Evolutionary conservation across 2,113 vertebrate species (phyloP), one percentile per base, ranked within the genome.

Genomic region (Turdus rufiventris): DNA sequence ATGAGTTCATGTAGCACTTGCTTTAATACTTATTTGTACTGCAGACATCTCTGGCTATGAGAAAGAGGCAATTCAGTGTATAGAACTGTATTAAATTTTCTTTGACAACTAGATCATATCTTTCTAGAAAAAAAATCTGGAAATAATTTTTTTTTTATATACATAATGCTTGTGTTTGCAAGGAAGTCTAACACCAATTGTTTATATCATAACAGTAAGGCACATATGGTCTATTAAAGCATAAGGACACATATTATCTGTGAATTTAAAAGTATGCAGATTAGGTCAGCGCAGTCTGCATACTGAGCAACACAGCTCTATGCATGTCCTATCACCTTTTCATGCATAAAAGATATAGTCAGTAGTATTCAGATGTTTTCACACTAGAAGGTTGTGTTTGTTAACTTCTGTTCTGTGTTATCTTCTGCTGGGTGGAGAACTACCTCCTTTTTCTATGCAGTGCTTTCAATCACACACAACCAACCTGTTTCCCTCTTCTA

Each of bases 221-320:
- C 25, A 57, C 0, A 0, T 26, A 21, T n/a, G 45, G 8, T 34
- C 15, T 53, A 8, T 57, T 88, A 53, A 86, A 82, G 12, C 6
- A 5, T 57, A 75, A 79, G 15, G 33, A 25, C 15, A 29, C 38
- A 12, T 18, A 20, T 9, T 24, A 40, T 24, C 17, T 29, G 9
- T 58, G 28, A 66, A 88, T 66, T 66, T 71, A 21, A 20, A 61
- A 48, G 10, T 47, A 12, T 63, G 48, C 14, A 71, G 8, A 42
- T 74, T 40, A 26, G 38, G 38, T 58, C 31, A 91, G 29, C 40
- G 51, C 36, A 42, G 20, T 6, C 45, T 88, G n/a, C 61, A 33
- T 24, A 33, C 25, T 54, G 58, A 43, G 12, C 31, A 72, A 11
- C 36, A 43, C 70, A 26, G 31, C 31, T 83, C 23, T 62, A 4